phyloP scores from a whole-genome alignment of 2,113 vertebrate species.

The Leptodactylus fuscus region DNA sequence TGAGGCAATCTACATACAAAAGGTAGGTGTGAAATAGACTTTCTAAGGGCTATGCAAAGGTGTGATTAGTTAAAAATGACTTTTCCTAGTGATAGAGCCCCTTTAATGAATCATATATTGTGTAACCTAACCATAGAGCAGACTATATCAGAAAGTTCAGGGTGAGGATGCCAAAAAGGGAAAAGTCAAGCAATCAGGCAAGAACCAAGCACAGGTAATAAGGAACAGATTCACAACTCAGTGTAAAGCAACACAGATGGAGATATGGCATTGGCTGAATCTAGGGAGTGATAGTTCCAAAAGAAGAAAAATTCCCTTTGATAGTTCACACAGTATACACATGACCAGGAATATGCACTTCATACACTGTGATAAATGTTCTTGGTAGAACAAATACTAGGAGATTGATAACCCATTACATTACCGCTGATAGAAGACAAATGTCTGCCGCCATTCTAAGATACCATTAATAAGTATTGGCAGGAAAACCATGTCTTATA shows the following conservation, averaged over 20 bases:
- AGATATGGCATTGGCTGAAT: neutral
- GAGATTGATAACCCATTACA: constrained; percentile 3
- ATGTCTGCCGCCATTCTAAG: neutral
- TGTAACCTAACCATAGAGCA: no score
- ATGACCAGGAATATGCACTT: constrained; percentile 3
- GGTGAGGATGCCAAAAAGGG: constrained; percentile 4
- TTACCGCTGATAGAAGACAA: neutral
- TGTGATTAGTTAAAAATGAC: no score
- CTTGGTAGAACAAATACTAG: neutral
- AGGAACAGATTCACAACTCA: constrained; percentile 2
- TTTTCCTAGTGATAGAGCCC: no score
- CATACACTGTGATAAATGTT: neutral
- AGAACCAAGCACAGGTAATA: constrained; percentile 19
- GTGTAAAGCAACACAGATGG: neutral
- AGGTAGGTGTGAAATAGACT: no score
- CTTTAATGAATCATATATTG: no score
- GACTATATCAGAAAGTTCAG: neutral
- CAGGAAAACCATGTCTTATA: neutral
- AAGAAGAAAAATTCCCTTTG: neutral
- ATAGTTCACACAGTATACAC: constrained; percentile 5
- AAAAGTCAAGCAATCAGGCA: constrained; percentile 17
- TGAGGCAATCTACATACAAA: no score
- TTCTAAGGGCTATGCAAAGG: no score
- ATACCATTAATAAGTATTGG: neutral
- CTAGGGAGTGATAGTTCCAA: constrained; percentile 8